Percentiles rank a stretch among this genome's conserved stretches.
phyloP scores from a whole-genome alignment of 1,140 invertebrate genomes.

The Drosophila azteca region DNA sequence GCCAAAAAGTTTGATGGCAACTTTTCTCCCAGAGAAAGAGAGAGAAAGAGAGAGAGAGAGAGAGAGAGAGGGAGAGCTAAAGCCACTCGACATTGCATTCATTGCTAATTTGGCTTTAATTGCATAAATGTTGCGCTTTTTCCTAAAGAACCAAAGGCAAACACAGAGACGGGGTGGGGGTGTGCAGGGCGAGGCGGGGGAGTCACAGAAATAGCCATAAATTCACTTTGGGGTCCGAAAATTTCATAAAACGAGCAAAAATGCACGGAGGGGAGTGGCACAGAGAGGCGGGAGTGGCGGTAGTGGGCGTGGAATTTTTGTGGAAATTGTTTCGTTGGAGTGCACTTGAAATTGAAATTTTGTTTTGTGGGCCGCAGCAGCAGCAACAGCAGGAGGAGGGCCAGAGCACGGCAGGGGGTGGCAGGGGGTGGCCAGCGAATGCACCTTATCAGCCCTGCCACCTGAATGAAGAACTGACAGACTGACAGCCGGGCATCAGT shows the following conservation, averaged over 20 bases:
- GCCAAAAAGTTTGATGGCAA: conserved; percentile 80
- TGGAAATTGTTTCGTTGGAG: conserved; percentile 66
- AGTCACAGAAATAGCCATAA: conserved; percentile 55
- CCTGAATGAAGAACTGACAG: conserved; percentile 44
- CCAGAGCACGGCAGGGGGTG: not conserved
- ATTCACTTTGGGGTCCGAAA: conserved; percentile 49
- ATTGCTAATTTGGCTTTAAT: conserved; percentile 82
- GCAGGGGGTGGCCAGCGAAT: conserved; percentile 30
- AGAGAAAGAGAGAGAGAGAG: conserved; percentile 9
- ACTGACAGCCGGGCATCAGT: conserved; percentile 24
- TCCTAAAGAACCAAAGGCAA: conserved; percentile 47
- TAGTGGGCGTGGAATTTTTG: conserved; percentile 55
- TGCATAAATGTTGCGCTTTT: conserved; percentile 82
- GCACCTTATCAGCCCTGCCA: conserved; percentile 60
- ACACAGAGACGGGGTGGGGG: conserved; percentile 34
- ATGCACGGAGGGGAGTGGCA: not conserved
- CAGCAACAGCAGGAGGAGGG: not conserved
- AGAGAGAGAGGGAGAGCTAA: conserved; percentile 24
- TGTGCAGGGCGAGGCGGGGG: conserved; percentile 2
- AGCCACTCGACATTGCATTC: conserved; percentile 79
- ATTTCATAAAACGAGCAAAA: conserved; percentile 45
- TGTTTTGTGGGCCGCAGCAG: conserved; percentile 18
- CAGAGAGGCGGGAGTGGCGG: too few relatives aligned
- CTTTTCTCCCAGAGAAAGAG: conserved; percentile 56
- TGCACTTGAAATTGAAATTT: conserved; percentile 80